Base-by-base conservation (phyloP, 2,113 vertebrate species). In the Plestiodon gilberti region DNA sequence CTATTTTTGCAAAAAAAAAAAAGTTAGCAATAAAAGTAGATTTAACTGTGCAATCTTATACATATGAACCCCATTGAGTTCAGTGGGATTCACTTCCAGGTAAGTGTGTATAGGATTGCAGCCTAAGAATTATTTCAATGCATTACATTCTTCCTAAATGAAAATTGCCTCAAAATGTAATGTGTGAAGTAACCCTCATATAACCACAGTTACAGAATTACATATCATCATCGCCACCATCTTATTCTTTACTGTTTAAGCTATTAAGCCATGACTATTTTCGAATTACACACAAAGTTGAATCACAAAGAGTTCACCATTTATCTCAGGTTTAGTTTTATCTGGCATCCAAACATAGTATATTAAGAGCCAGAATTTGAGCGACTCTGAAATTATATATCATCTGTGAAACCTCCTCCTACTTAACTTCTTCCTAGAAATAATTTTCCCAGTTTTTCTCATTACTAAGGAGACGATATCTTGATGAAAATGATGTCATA, bases 401-500 rank as follows among this genome's bases (percentile, higher is more conserved):
- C 90, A 33, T 91, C 81, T 92, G 65, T 64, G 75, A 48, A 76
- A 88, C 0, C 0, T 75, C 88, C 22, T n/a, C 40, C 35, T n/a
- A n/a, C 25, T 55, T 20, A 2, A 38, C 15, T 84, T 87, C 89
- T 87, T 91, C 71, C 77, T 88, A 71, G 73, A 64, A 64, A 64
- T 64, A 64, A 71, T 89, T 92, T 87, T 76, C 80, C 90, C 79
- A 87, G 88, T 92, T 95, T 93, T 94, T 92, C 90, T 90, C 90
- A 1, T 95, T 94, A 90, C 62, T 90, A 79, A 88, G 89, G 88
- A 93, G 84, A 88, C 78, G 78, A 83, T 40, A 80, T 87, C 70
- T 52, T 80, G 89, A 92, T 65, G 74, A 62, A 67, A 75, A 67
- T 94, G 94, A 93, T 93, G 91, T 94, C 90, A 95, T 90, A 88